Evolutionary conservation across 2,888 invertebrate species (phyloP).

Genomic region (Brachyopa scutellaris): DNA sequence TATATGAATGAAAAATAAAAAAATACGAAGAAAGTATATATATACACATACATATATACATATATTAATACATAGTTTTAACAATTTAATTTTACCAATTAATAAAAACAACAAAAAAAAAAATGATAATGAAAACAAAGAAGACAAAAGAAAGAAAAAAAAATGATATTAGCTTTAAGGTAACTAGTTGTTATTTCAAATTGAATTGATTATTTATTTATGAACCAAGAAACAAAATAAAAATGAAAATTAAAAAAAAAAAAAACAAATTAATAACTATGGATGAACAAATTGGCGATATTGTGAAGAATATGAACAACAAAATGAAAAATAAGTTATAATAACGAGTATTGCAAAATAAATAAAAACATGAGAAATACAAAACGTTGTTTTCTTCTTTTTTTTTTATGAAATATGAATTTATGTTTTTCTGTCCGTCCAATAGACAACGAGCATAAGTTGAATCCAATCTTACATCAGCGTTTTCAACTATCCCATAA

Average conservation of each 20-base stretch:
- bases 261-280: constrained; percentile 60
- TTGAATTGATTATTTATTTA: constrained; percentile 73
- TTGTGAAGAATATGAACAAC: constrained; percentile 70
- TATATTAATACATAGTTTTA: constrained; percentile 54
- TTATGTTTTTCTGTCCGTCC: too few species aligned
- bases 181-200: constrained; percentile 73
- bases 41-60: constrained; percentile 57
- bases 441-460: too few species aligned
- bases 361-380: too few species aligned
- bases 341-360: constrained; percentile 71
- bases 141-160: constrained; percentile 43
- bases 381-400: too few species aligned
- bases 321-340: constrained; percentile 70
- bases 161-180: constrained; percentile 70
- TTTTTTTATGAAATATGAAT: too few species aligned
- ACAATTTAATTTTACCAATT: constrained; percentile 55
- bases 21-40: constrained; percentile 58
- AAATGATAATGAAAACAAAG: constrained; percentile 16
- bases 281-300: constrained; percentile 70
- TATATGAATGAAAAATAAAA: constrained; percentile 53
- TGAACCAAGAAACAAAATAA: constrained; percentile 59
- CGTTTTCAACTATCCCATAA: too few species aligned
- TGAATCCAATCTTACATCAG: too few species aligned
- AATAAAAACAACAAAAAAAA: constrained; percentile 28
- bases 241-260: constrained; percentile 61